Conservation (phyloP, 2,113 vertebrate species). For the Ancistrus triradiatus region DNA sequence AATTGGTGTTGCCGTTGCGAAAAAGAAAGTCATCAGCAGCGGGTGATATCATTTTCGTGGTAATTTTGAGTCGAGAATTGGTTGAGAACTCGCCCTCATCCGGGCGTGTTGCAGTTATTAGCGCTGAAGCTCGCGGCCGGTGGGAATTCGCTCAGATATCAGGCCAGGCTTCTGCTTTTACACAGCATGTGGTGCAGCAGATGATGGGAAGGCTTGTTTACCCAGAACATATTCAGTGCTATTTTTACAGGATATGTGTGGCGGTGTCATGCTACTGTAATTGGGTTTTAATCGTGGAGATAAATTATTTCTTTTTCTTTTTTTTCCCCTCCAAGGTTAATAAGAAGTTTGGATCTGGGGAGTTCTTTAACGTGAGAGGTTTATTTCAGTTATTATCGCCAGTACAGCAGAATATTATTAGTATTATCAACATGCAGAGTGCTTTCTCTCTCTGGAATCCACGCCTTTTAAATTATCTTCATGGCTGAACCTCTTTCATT, state of each 20-base stretch:
- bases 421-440: too few species aligned
- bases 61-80: constrained; percentile 15
- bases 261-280: background rate
- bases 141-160: background rate
- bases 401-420: background rate
- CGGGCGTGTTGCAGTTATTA: constrained; percentile 10
- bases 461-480: too few species aligned
- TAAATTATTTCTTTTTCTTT: background rate
- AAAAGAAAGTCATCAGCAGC: background rate
- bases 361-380: too few species aligned
- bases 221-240: background rate
- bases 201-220: background rate
- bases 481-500: too few species aligned
- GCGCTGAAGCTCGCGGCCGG: background rate
- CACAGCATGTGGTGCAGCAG: background rate
- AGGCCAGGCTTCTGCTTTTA: too few species aligned
- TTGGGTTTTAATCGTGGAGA: background rate
- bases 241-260: too few species aligned
- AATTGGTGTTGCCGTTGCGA: constrained; percentile 6
- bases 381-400: background rate
- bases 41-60: background rate
- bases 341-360: background rate
- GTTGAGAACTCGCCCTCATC: background rate
- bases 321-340: background rate
- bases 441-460: too few species aligned